phyloP scores from a whole-genome alignment of 2,113 vertebrate species.

The Aleadryas rufinucha region DNA sequence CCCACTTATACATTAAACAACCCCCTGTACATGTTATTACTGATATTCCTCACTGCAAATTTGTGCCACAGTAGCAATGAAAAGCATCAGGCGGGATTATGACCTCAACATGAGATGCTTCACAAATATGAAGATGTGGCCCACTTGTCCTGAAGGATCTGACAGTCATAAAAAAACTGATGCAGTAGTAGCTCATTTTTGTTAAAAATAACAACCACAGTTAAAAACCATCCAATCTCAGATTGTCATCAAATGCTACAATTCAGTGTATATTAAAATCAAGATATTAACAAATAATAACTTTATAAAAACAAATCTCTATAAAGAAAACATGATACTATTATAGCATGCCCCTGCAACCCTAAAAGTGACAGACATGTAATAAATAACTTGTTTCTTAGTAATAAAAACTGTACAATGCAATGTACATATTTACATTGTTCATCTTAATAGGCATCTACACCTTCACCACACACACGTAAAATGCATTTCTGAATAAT shows the following conservation, averaged over 20 bases:
- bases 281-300: slow-evolving; percentile 49
- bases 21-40: background rate
- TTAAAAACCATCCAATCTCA: background rate
- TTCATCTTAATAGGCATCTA: slow-evolving; percentile 8
- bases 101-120: background rate
- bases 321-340: slow-evolving; percentile 37
- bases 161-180: background rate
- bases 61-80: background rate
- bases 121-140: background rate
- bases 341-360: background rate
- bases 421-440: background rate
- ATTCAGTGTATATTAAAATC: background rate
- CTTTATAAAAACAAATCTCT: slow-evolving; percentile 22
- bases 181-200: background rate
- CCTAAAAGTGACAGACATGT: slow-evolving; percentile 51
- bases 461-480: background rate
- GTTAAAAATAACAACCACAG: background rate
- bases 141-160: background rate
- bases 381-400: slow-evolving; percentile 46
- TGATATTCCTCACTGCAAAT: background rate
- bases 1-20: background rate
- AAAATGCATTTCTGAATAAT: background rate
- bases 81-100: background rate
- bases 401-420: slow-evolving; percentile 36
- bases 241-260: background rate